Base-by-base conservation (phyloP, 2,888 invertebrate species). In the Drosophila acutilabella region DNA sequence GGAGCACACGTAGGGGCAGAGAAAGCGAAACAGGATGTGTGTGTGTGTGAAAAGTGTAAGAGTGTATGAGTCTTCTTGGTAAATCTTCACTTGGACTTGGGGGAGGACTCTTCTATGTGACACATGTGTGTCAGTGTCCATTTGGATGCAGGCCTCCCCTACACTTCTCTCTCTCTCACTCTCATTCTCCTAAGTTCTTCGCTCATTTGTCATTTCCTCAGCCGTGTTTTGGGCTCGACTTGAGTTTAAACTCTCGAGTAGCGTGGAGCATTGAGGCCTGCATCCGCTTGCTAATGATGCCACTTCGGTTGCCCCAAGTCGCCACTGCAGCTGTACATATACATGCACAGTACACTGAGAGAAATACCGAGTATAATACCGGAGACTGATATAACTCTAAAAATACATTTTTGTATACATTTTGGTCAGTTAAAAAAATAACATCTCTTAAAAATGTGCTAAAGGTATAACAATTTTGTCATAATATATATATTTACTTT, bases 281-380 rank as follows among this genome's bases (percentile, higher is more conserved):
- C 89, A 83, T 88, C 83, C 89, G 89, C 87, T 84, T 60, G 81
- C 75, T 88, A 88, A 83, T 88, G 89, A 83, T 68, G 89, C 68
- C 58, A 48, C 56, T 45, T 54, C 26, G 54, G 10, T 47, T 38
- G 73, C 66, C 60, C 54, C 73, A 61, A 58, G 66, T 50, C 44
- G 65, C 56, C 57, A 65, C 58, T 33, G 41, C 45, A 56, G 51
- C 44, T 78, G 64, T 44, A 54, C 30, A 8, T 30, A 0, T 2
- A 30, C 30, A 30, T 30, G 8, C 30, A 6, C 8, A 6, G 8
- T 30, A 30, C 30, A 30, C 30, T 30, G 30, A 20, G 3, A 20
- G 3, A 20, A 20, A 20, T 4, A 20, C 4, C 3, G 20, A 20
- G 4, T 20, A 4, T 20, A 4, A 0, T 20, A 3, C 20, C n/a